Conservation (phyloP, 2,888 invertebrate genomes). For the Venustoraphidia nigricollis region DNA sequence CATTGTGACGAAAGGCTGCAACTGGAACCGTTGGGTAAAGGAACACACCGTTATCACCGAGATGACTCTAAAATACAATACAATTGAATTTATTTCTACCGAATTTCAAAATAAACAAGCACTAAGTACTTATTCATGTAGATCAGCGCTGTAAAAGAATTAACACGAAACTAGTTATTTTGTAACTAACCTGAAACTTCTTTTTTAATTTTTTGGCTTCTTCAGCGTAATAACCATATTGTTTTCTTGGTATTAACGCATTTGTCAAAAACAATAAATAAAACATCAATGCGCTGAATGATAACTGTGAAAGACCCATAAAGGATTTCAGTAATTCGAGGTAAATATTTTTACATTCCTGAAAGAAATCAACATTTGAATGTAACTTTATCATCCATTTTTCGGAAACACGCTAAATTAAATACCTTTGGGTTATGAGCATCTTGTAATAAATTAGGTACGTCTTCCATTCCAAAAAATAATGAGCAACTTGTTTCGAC, state of each 20-base stretch:
- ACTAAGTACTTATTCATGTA: too few relatives aligned
- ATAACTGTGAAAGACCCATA: slow-evolving; percentile 26
- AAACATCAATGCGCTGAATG: slow-evolving; percentile 33
- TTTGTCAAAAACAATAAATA: slow-evolving; percentile 26
- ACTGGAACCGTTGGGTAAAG: slow-evolving; percentile 54
- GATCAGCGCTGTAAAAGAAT: too few relatives aligned
- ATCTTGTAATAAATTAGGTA: slow-evolving; percentile 36
- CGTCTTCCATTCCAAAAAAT: slow-evolving; percentile 35
- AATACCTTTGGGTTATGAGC: slow-evolving; percentile 33
- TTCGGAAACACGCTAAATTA: background rate
- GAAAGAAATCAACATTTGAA: slow-evolving; percentile 13
- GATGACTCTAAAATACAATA: slow-evolving; percentile 28
- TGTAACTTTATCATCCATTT: background rate
- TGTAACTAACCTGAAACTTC: too few relatives aligned
- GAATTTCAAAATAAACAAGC: background rate
- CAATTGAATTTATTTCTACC: background rate
- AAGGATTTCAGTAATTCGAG: slow-evolving; percentile 12
- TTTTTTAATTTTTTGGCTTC: too few relatives aligned
- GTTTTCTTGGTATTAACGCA: slow-evolving; percentile 25
- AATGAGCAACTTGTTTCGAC: slow-evolving; percentile 34
- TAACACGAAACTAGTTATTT: too few relatives aligned
- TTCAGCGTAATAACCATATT: too few relatives aligned
- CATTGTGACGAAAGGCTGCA: slow-evolving; percentile 48
- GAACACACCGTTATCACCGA: slow-evolving; percentile 55
- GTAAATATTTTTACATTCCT: slow-evolving; percentile 21